These are phyloP conservation scores for Neofelis nebulosa DNA, from an alignment of 2,113 vertebrate species.

Conservation along the genomic window DNA sequence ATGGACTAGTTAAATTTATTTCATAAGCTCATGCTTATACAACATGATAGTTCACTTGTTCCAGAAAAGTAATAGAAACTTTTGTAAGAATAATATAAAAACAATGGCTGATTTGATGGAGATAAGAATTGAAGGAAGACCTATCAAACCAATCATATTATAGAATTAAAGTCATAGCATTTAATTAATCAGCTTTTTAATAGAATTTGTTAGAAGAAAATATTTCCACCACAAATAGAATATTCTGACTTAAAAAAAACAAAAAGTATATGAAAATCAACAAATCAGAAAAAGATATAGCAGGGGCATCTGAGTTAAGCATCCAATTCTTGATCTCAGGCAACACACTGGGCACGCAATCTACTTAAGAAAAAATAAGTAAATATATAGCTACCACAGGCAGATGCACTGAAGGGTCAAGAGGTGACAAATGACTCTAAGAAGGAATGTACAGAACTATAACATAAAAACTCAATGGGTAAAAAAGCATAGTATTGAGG, in stretches of 20 bases:
- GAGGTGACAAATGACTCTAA: background rate
- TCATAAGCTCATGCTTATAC: background rate
- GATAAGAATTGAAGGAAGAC: slow-evolving; percentile 1
- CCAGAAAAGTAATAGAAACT: background rate
- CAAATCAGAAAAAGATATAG: background rate
- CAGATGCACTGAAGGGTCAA: background rate
- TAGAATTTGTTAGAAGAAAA: background rate
- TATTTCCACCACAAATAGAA: background rate
- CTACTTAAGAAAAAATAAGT: too few species aligned
- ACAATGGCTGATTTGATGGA: background rate
- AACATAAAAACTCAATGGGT: background rate
- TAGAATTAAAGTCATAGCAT: background rate
- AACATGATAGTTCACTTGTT: background rate
- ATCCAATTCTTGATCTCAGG: too few species aligned
- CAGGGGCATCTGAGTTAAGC: too few species aligned
- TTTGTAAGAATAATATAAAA: background rate
- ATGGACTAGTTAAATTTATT: background rate
- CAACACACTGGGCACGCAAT: too few species aligned
- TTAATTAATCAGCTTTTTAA: background rate
- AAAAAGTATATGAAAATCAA: background rate
- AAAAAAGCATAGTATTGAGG: background rate
- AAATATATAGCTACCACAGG: background rate
- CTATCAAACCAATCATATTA: background rate
- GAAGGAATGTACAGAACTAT: background rate
- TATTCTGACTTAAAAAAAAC: too few species aligned